phyloP scores from a whole-genome alignment of 2,888 invertebrate species.

The Drosophila niveifrons region DNA sequence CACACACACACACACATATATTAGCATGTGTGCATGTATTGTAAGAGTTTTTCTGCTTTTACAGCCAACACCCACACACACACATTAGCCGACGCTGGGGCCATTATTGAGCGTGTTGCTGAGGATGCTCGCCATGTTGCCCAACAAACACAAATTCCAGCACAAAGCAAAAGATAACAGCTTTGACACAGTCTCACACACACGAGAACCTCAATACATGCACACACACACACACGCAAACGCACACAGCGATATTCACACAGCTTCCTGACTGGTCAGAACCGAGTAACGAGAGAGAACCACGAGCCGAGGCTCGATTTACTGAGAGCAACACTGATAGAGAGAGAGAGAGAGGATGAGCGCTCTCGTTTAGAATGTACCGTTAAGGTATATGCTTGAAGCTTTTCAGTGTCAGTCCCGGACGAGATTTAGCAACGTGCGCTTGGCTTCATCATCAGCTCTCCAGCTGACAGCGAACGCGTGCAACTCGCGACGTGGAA shows the following conservation, averaged over 20 bases:
- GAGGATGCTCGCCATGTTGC: conserved; percentile 77
- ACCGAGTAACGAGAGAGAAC: conserved; percentile 1
- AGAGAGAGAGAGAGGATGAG: background rate
- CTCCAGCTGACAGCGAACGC: conserved; percentile 43
- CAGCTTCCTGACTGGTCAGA: conserved; percentile 48
- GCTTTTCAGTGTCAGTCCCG: conserved; percentile 83
- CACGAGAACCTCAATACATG: background rate
- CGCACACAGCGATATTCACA: conserved; percentile 1
- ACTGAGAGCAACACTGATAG: conserved; percentile 5
- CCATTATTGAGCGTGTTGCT: conserved; percentile 76
- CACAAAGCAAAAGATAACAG: conserved; percentile 71
- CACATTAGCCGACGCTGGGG: conserved; percentile 48
- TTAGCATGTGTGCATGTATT: conserved; percentile 25
- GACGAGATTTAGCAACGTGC: conserved; percentile 83
- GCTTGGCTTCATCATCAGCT: conserved; percentile 56
- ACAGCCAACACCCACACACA: conserved; percentile 35
- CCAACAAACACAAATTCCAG: conserved; percentile 79
- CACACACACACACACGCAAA: conserved; percentile 2
- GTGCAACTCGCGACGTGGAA: conserved; percentile 56
- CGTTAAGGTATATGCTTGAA: conserved; percentile 74
- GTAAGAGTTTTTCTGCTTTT: conserved; percentile 67
- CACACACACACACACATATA: conserved; percentile 26
- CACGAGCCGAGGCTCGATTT: background rate
- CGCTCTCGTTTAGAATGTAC: conserved; percentile 44
- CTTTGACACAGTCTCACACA: conserved; percentile 51